Evolutionary conservation across 2,113 vertebrate genomes (phyloP).

Genomic region (Cryptotis parvus): DNA sequence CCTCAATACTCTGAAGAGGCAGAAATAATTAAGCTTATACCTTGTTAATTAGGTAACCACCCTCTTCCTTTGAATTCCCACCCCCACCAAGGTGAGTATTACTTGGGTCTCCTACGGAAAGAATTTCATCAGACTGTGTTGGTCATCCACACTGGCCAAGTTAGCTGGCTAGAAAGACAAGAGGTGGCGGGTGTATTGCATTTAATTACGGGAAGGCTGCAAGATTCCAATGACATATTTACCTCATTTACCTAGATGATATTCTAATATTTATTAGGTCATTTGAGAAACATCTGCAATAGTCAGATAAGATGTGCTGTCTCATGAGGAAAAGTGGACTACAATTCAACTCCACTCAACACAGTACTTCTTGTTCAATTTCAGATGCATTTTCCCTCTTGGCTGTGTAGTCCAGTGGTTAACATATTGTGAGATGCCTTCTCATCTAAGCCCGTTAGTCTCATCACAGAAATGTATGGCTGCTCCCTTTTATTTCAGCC

Average conservation of each 20-base stretch:
- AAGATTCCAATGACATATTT: slow-evolving; percentile 88
- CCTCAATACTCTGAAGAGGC: slow-evolving; percentile 72
- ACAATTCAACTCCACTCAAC: slow-evolving; percentile 83
- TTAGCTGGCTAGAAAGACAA: slow-evolving; percentile 86
- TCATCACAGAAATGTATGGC: background rate
- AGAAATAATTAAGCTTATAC: slow-evolving; percentile 86
- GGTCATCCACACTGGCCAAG: slow-evolving; percentile 79
- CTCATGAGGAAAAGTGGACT: slow-evolving; percentile 84
- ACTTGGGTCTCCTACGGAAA: slow-evolving; percentile 62
- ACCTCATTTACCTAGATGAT: slow-evolving; percentile 89
- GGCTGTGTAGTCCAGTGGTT: slow-evolving; percentile 38
- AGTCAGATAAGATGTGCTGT: slow-evolving; percentile 88
- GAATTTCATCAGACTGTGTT: slow-evolving; percentile 78
- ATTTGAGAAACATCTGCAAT: slow-evolving; percentile 90
- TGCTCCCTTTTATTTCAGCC: background rate
- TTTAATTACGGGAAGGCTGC: slow-evolving; percentile 87
- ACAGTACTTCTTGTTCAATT: slow-evolving; percentile 39
- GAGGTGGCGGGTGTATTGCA: slow-evolving; percentile 84
- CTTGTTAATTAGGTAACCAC: slow-evolving; percentile 77
- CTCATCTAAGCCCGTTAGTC: background rate
- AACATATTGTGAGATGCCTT: background rate
- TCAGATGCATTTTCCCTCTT: slow-evolving; percentile 11
- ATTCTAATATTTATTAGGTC: slow-evolving; percentile 91
- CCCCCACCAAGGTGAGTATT: slow-evolving; percentile 28
- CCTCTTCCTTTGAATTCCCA: slow-evolving; percentile 56